A percentile compares a stretch with the other conserved stretches of the same genome.
Evolutionary conservation across 2,888 invertebrate genomes (phyloP).

Genomic region (Noctua janthe): DNA sequence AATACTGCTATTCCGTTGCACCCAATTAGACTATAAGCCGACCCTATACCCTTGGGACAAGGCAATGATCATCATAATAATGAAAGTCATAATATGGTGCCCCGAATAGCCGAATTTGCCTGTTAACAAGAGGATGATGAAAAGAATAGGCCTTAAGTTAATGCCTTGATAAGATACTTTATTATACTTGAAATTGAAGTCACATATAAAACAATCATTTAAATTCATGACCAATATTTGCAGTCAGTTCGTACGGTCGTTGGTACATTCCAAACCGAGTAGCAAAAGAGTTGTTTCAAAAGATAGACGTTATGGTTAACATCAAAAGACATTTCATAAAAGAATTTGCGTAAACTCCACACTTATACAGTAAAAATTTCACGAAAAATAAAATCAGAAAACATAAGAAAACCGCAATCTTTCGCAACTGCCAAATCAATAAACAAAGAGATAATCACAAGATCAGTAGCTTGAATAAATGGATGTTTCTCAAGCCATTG

Average conservation of each 20-base stretch:
- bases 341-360: conserved; percentile 18
- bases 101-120: not conserved
- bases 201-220: conserved; percentile 29
- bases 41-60: not conserved
- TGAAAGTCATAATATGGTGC: not conserved
- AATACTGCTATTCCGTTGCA: not conserved
- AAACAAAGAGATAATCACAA: conserved; percentile 46
- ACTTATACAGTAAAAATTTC: not conserved
- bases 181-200: conserved; percentile 35
- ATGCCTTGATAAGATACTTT: conserved; percentile 4
- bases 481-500: conserved; percentile 54
- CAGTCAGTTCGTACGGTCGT: not conserved
- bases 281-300: not conserved
- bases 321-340: not conserved
- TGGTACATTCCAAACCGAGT: not conserved
- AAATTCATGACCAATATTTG: conserved; percentile 41
- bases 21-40: not conserved
- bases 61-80: not conserved
- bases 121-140: not conserved
- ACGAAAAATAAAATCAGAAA: conserved; percentile 15
- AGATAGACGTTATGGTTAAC: not conserved
- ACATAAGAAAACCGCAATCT: conserved; percentile 16
- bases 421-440: conserved; percentile 54
- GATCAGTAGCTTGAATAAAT: conserved; percentile 53
- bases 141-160: conserved; percentile 1